Evolutionary conservation across 2,113 vertebrate genomes (phyloP), one percentile per base, ranked within the genome.

Genomic region (Fregetta grallaria): DNA sequence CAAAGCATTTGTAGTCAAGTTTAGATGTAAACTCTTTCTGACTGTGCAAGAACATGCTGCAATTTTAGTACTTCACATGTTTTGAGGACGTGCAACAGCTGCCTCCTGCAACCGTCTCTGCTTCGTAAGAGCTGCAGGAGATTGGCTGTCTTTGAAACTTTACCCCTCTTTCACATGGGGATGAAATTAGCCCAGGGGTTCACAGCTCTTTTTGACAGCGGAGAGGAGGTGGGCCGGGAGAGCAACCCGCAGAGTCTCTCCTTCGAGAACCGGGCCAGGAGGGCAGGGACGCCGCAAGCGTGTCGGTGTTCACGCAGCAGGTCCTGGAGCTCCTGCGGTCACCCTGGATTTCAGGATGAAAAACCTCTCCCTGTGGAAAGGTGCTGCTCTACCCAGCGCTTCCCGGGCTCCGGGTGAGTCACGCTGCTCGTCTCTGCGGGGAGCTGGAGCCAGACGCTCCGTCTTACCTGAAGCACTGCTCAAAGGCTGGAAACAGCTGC

Each of bases 241-340:
- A 8, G 14, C 52, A 30, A 32, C 49, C 18, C 1, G 9, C 38
- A 9, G 40, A 23, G 50, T 2, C 50, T 70, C 67, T 42, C n/a
- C 66, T 23, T 9, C 2, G 47, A 36, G 38, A 62, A 7, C 0
- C 3, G 20, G 30, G 66, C 59, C 4, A 4, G 23, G 29, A 3
- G 13, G 52, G 66, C 44, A 72, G 82, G 50, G 77, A 7, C 1
- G 7, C 22, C 1, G 3, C 20, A 11, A 53, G 63, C n/a, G 1
- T 0, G 11, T 7, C 2, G 4, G n/a, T 4, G 32, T 38, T 23
- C 80, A 45, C 6, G 16, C 66, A 23, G 88, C 4, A 1, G 47
- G 25, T 32, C n/a, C n/a, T 8, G 10, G 50, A 22, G 75, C 61
- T 79, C 45, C n/a, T 4, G 65, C 1, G 1, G 25, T 68, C 42